Evolutionary conservation across 2,888 invertebrate genomes (phyloP).

Genomic region (Xestobium rufovillosum): DNA sequence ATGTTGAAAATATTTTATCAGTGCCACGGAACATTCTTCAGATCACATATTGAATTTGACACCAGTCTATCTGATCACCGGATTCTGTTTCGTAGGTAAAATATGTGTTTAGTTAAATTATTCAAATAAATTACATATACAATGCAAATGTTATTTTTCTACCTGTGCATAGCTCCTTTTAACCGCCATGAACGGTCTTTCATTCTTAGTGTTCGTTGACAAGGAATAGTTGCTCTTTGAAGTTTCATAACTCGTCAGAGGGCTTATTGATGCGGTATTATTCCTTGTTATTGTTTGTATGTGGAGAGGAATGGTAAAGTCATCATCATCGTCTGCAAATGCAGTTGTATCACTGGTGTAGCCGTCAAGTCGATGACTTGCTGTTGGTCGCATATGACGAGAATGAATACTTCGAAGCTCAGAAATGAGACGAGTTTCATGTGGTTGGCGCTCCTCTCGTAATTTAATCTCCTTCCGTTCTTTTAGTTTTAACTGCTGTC

Average conservation of each 20-base stretch:
- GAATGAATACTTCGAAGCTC: conserved; percentile 47
- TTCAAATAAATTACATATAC: too few relatives aligned
- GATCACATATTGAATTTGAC: too few relatives aligned
- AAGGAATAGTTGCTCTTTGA: conserved; percentile 30
- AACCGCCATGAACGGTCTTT: conserved; percentile 57
- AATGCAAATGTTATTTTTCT: too few relatives aligned
- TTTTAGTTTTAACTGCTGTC: conserved; percentile 73
- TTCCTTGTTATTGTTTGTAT: conserved; percentile 50
- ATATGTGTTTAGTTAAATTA: too few relatives aligned
- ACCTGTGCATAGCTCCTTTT: conserved; percentile 46
- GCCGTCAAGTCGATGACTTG: conserved; percentile 56
- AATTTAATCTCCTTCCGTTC: conserved; percentile 68
- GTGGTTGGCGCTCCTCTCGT: conserved; percentile 62
- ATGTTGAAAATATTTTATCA: too few relatives aligned
- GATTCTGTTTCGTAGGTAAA: too few relatives aligned
- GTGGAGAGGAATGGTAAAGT: conserved; percentile 61
- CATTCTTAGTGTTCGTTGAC: conserved; percentile 41
- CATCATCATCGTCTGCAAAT: conserved; percentile 68
- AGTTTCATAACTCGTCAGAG: conserved; percentile 16
- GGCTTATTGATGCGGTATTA: conserved; percentile 24
- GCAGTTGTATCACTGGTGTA: conserved; percentile 75
- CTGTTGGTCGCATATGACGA: conserved; percentile 40
- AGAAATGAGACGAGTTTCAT: conserved; percentile 56
- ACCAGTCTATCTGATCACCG: too few relatives aligned
- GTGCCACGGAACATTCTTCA: too few relatives aligned